These are phyloP conservation scores for Beroe forskalii DNA, from an alignment of 37 sponge, comb jelly and placozoan genomes.

Conservation along the genomic window DNA sequence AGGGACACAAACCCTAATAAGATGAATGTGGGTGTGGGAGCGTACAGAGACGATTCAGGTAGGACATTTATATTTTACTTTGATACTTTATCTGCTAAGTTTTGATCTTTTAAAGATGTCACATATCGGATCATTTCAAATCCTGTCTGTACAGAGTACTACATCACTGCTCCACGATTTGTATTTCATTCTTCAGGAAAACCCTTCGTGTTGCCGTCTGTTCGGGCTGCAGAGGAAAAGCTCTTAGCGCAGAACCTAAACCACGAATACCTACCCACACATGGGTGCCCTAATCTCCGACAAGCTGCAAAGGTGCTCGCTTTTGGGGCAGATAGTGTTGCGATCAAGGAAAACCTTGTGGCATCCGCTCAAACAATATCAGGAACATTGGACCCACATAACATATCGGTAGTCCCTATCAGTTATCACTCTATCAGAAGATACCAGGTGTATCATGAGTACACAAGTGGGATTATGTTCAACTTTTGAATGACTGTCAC, in stretches of 20 bases:
- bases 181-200: slow-evolving; percentile 74
- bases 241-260: slow-evolving; percentile 73
- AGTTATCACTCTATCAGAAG: too few species aligned
- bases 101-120: too few species aligned
- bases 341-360: slow-evolving; percentile 70
- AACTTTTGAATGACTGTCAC: too few species aligned
- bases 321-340: slow-evolving; percentile 69
- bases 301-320: slow-evolving; percentile 78
- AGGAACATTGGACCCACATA: too few species aligned
- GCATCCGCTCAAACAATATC: slow-evolving; percentile 81
- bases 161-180: too few species aligned
- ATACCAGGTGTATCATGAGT: too few species aligned
- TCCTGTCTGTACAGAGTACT: too few species aligned
- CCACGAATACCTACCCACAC: slow-evolving; percentile 92
- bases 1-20: slow-evolving; percentile 87
- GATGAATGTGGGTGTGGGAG: slow-evolving; percentile 84
- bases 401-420: too few species aligned
- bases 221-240: slow-evolving; percentile 76
- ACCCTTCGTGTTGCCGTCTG: slow-evolving; percentile 85
- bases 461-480: too few species aligned
- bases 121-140: too few species aligned
- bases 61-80: background rate
- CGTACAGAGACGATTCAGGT: slow-evolving; percentile 81
- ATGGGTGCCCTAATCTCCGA: slow-evolving; percentile 77
- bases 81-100: too few species aligned